These are phyloP conservation scores for Alca torda DNA, from an alignment of 2,797 vertebrate genomes.

Conservation along the genomic window DNA sequence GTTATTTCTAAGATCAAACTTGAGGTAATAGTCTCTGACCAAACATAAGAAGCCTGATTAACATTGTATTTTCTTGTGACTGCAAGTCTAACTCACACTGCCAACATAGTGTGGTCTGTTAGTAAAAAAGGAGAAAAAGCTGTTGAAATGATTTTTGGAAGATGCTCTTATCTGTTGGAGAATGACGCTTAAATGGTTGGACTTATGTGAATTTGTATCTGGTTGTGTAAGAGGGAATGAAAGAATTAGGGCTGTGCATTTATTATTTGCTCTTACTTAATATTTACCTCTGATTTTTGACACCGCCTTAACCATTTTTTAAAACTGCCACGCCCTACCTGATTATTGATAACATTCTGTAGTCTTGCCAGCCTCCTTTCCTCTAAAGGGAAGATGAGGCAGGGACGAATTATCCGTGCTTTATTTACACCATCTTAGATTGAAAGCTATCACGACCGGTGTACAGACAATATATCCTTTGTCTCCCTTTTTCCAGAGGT, in stretches of 20 bases:
- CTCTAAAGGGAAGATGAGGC: background rate
- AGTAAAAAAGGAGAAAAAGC: background rate
- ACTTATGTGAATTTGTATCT: background rate
- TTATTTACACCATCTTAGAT: background rate
- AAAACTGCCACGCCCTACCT: background rate
- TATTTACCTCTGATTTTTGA: constrained; percentile 17
- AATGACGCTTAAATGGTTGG: background rate
- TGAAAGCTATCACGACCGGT: background rate
- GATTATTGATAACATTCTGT: background rate
- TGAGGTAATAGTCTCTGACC: background rate
- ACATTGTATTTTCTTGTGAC: background rate
- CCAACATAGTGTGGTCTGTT: background rate
- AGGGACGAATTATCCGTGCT: background rate
- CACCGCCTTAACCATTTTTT: background rate
- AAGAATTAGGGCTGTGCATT: background rate
- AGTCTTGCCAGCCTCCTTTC: background rate
- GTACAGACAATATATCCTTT: background rate
- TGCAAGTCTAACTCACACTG: background rate
- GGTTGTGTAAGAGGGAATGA: background rate
- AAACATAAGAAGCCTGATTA: background rate
- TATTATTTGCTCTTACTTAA: background rate
- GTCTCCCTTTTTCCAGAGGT: background rate
- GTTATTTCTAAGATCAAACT: background rate
- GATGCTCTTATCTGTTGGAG: background rate
- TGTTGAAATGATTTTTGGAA: background rate